These are phyloP conservation scores for Cossypha caffra DNA, from an alignment of 2,797 vertebrate genomes.

Conservation along the genomic window DNA sequence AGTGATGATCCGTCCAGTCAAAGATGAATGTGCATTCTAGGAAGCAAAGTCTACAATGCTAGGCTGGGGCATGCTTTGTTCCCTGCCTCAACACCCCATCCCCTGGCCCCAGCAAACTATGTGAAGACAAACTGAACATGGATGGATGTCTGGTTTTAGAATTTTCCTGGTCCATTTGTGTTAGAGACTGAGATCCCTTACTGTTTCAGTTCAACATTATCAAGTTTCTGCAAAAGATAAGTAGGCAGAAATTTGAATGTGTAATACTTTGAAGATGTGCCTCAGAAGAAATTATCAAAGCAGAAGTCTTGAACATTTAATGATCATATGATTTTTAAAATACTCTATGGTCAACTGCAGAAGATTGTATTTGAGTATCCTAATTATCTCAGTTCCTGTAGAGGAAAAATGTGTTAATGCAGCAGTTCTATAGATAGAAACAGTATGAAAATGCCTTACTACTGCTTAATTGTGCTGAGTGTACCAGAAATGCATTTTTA, in stretches of 20 bases:
- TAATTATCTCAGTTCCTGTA: background rate
- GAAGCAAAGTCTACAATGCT: background rate
- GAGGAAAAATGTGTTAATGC: background rate
- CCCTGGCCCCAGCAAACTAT: background rate
- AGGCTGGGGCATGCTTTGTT: background rate
- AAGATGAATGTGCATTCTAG: background rate
- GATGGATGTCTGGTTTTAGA: background rate
- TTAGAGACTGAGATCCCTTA: background rate
- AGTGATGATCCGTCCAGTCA: background rate
- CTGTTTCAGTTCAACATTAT: background rate
- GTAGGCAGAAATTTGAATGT: background rate
- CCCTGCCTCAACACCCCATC: background rate
- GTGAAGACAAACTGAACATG: background rate
- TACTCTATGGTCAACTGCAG: background rate
- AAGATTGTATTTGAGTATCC: background rate
- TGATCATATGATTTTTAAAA: background rate
- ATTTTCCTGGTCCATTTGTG: background rate
- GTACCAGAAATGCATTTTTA: background rate
- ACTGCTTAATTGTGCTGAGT: background rate
- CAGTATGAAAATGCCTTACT: background rate
- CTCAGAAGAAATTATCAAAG: background rate
- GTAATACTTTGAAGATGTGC: background rate
- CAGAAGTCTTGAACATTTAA: background rate
- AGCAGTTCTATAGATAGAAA: background rate
- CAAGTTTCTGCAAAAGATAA: background rate